Conservation (phyloP, 2,113 vertebrate species). For the Tapirus terrestris region DNA sequence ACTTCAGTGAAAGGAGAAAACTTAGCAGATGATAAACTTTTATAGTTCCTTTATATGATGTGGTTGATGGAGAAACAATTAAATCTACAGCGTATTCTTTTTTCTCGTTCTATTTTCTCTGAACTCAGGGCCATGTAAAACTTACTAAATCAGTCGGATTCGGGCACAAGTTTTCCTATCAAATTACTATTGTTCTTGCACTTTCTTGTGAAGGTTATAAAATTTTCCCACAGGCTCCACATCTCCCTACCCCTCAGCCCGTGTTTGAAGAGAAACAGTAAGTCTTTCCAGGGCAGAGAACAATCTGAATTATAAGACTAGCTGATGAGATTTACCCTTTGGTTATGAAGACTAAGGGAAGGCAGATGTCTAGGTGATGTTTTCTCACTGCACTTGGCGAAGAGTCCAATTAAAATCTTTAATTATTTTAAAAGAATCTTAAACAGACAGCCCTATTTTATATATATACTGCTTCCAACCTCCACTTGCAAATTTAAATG, state of each 20-base stretch:
- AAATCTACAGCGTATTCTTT: background rate
- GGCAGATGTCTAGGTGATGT: background rate
- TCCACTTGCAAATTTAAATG: background rate
- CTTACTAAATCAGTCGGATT: background rate
- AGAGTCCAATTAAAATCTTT: background rate
- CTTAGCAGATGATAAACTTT: background rate
- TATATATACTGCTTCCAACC: background rate
- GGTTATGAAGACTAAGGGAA: background rate
- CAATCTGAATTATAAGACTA: background rate
- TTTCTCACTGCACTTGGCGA: background rate
- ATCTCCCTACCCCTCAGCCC: fast-evolving
- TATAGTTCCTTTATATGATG: background rate
- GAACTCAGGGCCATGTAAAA: background rate
- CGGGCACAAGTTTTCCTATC: background rate
- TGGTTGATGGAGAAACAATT: background rate
- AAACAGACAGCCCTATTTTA: background rate
- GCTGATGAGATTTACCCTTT: background rate
- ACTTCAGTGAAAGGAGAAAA: background rate
- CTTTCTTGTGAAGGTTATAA: background rate
- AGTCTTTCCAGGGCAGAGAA: background rate
- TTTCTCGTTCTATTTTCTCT: background rate
- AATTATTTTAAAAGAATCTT: background rate
- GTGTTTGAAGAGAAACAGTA: background rate
- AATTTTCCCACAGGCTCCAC: background rate
- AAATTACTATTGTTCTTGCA: background rate